Conservation (phyloP, 2,113 vertebrate species). For the Emydocephalus ijimae region DNA sequence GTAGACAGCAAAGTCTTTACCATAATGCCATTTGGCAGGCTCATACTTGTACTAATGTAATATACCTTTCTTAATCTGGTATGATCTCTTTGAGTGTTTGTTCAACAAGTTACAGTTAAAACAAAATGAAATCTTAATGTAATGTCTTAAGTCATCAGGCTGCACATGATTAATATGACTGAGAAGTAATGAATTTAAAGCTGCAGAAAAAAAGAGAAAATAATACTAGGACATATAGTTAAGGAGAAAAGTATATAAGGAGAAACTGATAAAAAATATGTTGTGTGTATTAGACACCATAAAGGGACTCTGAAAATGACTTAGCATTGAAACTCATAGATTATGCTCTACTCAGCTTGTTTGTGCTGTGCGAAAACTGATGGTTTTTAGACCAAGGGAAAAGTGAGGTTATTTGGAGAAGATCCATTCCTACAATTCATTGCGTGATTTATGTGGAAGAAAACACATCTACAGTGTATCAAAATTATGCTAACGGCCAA, state of each 20-base stretch:
- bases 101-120: neutral
- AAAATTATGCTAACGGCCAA: neutral
- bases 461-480: neutral
- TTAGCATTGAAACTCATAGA: neutral
- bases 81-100: neutral
- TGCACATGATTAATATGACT: neutral
- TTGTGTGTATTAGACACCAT: neutral
- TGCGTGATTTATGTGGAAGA: neutral
- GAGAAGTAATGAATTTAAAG: neutral
- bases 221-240: too few relatives aligned
- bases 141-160: neutral
- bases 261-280: neutral
- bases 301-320: neutral
- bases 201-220: neutral
- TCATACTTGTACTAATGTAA: neutral
- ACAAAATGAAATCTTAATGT: neutral
- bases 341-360: neutral
- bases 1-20: neutral
- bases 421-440: conserved; percentile 7
- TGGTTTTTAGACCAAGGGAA: neutral
- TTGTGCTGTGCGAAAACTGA: neutral
- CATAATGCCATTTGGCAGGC: neutral
- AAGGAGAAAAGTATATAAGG: too few relatives aligned
- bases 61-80: neutral
- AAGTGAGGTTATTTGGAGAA: conserved; percentile 2